These are phyloP conservation scores for Vireo griseus DNA, from an alignment of 2,797 vertebrate species.

Conservation along the genomic window DNA sequence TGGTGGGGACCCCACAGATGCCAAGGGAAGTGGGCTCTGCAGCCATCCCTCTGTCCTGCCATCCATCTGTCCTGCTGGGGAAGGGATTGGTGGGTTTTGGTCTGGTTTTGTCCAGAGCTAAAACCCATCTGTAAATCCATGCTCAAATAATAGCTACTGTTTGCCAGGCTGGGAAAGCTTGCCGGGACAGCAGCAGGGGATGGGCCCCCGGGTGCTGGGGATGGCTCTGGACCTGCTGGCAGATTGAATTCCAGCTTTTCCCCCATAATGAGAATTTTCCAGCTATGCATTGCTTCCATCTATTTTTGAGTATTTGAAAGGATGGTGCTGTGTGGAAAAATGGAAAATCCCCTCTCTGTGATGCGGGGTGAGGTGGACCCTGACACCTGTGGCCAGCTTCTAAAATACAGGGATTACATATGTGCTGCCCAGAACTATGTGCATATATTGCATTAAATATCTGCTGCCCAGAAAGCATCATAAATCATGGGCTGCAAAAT, in stretches of 20 bases:
- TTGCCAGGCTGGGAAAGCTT: neutral
- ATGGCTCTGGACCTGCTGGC: fast-evolving
- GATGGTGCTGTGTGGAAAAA: neutral
- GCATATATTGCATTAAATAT: neutral
- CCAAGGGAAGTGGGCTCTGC: fast-evolving
- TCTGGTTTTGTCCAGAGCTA: neutral
- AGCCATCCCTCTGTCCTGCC: fast-evolving
- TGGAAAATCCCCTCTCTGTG: neutral
- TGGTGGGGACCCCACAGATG: neutral
- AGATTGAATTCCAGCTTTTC: neutral
- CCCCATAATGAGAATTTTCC: slow-evolving; percentile 7
- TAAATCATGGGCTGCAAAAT: neutral
- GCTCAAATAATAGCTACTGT: neutral
- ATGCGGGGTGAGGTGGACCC: neutral
- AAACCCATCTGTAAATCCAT: neutral
- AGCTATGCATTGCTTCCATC: slow-evolving; percentile 21
- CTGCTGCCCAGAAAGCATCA: neutral
- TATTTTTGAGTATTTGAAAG: slow-evolving; percentile 2
- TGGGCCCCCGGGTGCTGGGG: neutral
- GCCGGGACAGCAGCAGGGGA: fast-evolving
- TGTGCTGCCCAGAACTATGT: neutral
- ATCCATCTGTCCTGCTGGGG: fast-evolving
- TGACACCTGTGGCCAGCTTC: neutral
- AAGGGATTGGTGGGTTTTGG: fast-evolving
- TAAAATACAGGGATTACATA: neutral